These are phyloP conservation scores for Eptesicus fuscus DNA, from an alignment of 2,113 vertebrate species.

Conservation along the genomic window DNA sequence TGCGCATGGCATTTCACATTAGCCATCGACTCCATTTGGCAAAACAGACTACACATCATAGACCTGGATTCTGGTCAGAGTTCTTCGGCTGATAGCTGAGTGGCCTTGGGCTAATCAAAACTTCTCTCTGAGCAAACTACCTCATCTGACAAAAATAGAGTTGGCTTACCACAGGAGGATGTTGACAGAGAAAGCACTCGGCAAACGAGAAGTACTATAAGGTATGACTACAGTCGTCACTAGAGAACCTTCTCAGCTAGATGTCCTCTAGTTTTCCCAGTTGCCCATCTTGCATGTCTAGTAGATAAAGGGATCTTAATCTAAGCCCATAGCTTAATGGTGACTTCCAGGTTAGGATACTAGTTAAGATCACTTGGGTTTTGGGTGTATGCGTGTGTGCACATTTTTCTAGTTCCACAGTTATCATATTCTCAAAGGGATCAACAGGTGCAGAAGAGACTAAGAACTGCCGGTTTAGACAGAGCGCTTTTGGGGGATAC, in stretches of 20 bases:
- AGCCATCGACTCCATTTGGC: neutral
- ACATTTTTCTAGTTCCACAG: neutral
- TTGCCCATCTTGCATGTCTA: neutral
- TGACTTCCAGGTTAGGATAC: neutral
- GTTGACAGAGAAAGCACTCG: neutral
- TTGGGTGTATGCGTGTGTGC: neutral
- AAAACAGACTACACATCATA: neutral
- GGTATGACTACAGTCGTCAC: neutral
- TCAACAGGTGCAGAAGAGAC: neutral
- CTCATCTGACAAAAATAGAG: neutral
- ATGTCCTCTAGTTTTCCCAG: neutral
- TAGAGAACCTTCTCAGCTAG: neutral
- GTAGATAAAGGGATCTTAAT: neutral
- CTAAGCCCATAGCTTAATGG: neutral
- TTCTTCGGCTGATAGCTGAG: neutral
- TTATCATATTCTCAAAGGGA: neutral
- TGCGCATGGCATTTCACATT: neutral
- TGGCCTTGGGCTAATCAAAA: neutral
- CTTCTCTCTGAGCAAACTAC: neutral
- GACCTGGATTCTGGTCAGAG: neutral
- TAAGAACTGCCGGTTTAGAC: neutral
- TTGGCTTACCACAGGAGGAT: neutral
- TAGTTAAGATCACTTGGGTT: neutral
- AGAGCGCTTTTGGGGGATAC: neutral
- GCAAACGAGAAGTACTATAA: neutral